Conservation (phyloP, 2,888 invertebrate species). For the Watsonalla binaria region DNA sequence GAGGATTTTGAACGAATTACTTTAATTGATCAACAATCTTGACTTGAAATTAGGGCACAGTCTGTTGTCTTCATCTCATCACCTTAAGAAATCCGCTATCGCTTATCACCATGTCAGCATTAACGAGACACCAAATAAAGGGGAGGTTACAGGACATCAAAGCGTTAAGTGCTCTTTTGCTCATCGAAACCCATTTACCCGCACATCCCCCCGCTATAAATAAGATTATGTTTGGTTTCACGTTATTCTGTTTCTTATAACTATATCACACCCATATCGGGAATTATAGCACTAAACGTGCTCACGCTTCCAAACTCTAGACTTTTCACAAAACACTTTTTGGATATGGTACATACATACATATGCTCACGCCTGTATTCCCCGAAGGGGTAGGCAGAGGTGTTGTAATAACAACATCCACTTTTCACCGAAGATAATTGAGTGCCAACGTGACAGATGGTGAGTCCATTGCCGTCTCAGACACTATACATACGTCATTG, state of each 20-base stretch:
- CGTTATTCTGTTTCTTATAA: constrained; percentile 32
- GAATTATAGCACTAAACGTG: not conserved
- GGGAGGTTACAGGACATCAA: constrained; percentile 71
- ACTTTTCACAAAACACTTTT: too few species aligned
- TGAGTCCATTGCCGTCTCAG: too few species aligned
- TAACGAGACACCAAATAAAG: constrained; percentile 34
- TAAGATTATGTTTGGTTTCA: constrained; percentile 67
- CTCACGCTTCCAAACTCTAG: too few species aligned
- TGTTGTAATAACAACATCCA: too few species aligned
- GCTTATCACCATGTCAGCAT: constrained; percentile 7
- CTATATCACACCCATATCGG: not conserved
- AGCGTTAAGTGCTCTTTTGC: constrained; percentile 74
- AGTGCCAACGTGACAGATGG: too few species aligned
- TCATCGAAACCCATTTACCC: constrained; percentile 59
- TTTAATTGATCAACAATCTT: too few species aligned
- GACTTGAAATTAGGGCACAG: not conserved
- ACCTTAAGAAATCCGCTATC: constrained; percentile 13
- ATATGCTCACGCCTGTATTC: too few species aligned
- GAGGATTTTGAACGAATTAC: too few species aligned
- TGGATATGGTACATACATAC: too few species aligned
- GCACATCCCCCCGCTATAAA: constrained; percentile 67
- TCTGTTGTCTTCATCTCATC: not conserved
- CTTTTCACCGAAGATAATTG: too few species aligned
- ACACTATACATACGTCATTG: too few species aligned
- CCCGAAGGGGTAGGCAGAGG: too few species aligned